Evolutionary conservation across 1,140 invertebrate genomes (phyloP).

Genomic region (Yoshiicerus persimilis): DNA sequence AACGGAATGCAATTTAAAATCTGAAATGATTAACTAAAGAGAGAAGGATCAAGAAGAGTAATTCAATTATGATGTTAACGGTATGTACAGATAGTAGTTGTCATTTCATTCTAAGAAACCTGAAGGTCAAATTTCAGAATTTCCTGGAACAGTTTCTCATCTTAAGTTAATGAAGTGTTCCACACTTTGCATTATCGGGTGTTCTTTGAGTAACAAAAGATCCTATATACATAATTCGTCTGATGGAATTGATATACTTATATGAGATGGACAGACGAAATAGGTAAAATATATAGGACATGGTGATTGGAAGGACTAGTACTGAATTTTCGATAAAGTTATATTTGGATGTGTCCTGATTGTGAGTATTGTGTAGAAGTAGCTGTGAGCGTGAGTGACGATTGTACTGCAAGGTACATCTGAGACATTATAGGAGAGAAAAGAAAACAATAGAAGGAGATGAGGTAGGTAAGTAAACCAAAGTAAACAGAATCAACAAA

Average conservation of each 20-base stretch:
- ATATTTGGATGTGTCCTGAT: not conserved
- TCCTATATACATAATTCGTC: too few relatives aligned
- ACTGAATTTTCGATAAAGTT: not conserved
- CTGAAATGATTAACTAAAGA: not conserved
- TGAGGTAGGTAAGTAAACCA: slow-evolving; percentile 8
- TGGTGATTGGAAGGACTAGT: not conserved
- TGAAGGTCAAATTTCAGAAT: too few relatives aligned
- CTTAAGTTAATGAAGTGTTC: too few relatives aligned
- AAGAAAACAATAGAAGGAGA: slow-evolving; percentile 14
- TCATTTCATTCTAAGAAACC: too few relatives aligned
- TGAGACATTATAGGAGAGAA: not conserved
- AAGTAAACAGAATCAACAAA: slow-evolving; percentile 14
- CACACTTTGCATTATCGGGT: too few relatives aligned
- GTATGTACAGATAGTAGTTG: too few relatives aligned
- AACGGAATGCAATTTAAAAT: not conserved
- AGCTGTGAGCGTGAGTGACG: not conserved
- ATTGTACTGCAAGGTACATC: not conserved
- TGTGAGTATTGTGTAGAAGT: not conserved
- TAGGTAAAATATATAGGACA: not conserved
- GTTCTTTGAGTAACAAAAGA: too few relatives aligned
- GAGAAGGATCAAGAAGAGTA: too few relatives aligned
- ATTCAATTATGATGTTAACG: too few relatives aligned
- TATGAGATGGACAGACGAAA: too few relatives aligned
- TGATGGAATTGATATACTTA: too few relatives aligned
- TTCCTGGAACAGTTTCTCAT: too few relatives aligned